phyloP scores from a whole-genome alignment of 2,888 invertebrate species.

The Eristalinus aeneus region DNA sequence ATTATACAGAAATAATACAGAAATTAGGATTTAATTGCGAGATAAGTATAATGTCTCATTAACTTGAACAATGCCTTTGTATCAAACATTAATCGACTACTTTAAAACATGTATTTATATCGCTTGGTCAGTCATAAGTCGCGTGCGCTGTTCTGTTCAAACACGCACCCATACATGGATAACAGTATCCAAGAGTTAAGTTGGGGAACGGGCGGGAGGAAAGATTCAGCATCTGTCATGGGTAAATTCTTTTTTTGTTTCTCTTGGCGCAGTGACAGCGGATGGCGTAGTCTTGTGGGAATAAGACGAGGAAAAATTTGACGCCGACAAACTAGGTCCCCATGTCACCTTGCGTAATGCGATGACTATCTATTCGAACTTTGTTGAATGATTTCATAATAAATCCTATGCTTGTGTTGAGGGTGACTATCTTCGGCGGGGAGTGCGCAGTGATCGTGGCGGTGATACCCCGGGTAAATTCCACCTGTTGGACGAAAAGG shows the following conservation, averaged over 20 bases:
- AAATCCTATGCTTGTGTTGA: neutral
- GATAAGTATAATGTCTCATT: conserved; percentile 4
- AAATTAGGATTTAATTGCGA: neutral
- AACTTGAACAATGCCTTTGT: conserved; percentile 1
- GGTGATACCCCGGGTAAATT: conserved; percentile 43
- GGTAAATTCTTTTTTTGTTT: neutral
- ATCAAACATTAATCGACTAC: neutral
- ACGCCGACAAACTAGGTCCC: neutral
- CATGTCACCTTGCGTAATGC: conserved; percentile 30
- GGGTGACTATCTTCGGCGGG: neutral
- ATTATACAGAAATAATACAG: neutral
- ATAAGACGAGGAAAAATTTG: neutral
- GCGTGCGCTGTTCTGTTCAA: neutral
- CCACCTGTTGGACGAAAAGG: conserved; percentile 41
- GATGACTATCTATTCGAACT: no score
- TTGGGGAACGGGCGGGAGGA: neutral
- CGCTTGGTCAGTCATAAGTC: conserved; percentile 2
- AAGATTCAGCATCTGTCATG: neutral
- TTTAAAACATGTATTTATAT: conserved; percentile 22
- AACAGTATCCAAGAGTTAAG: neutral
- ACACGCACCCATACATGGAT: neutral
- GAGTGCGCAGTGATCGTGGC: neutral
- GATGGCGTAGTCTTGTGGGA: conserved; percentile 21
- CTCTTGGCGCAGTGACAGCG: conserved; percentile 38
- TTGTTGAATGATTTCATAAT: conserved; percentile 34